These are phyloP conservation scores for Prunella strophiata DNA, from an alignment of 2,797 vertebrate species.

Conservation along the genomic window DNA sequence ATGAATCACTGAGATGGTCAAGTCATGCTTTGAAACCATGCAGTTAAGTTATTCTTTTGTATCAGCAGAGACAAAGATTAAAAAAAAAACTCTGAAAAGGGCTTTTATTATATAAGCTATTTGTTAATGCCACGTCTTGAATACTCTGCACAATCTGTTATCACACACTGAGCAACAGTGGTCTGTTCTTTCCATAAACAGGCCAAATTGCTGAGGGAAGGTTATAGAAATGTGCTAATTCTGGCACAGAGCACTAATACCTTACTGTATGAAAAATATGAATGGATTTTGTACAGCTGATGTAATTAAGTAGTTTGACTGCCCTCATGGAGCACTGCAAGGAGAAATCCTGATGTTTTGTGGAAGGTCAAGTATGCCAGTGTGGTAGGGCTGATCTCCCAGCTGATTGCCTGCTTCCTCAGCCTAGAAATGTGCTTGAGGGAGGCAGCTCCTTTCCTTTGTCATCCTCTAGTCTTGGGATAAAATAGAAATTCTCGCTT, in stretches of 20 bases:
- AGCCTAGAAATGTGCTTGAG: neutral
- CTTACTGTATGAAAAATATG: neutral
- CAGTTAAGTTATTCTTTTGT: neutral
- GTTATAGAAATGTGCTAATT: neutral
- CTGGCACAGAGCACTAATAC: neutral
- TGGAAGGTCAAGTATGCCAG: neutral
- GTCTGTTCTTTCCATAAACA: neutral
- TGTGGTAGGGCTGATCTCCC: neutral
- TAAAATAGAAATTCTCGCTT: neutral
- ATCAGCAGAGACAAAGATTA: neutral
- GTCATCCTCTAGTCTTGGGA: neutral
- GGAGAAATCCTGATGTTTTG: neutral
- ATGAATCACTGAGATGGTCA: slow-evolving; percentile 11
- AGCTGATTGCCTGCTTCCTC: neutral
- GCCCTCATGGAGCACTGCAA: neutral
- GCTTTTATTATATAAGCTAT: neutral
- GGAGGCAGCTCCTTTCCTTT: neutral
- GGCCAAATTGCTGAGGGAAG: neutral
- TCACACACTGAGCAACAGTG: neutral
- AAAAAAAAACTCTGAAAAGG: neutral
- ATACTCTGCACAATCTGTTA: neutral
- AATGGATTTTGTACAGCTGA: neutral
- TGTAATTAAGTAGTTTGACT: neutral
- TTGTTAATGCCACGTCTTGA: neutral
- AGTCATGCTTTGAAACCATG: neutral